Conservation (phyloP, 1,140 invertebrate genomes). For the Acromyrmex heyeri region DNA sequence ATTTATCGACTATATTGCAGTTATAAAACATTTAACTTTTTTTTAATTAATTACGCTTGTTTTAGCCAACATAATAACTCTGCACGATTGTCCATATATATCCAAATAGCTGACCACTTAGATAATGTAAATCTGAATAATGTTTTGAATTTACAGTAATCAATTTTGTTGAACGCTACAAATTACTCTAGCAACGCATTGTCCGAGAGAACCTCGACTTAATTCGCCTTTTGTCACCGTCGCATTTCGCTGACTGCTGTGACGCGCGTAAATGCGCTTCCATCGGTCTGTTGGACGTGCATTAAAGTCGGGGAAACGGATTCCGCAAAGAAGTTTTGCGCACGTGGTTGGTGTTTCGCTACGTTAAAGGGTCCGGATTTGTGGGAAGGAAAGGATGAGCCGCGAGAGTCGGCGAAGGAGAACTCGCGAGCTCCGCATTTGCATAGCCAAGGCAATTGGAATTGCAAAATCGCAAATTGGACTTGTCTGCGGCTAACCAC, state of each 20-base stretch:
- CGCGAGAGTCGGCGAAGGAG: slow-evolving; percentile 48
- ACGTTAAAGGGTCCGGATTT: slow-evolving; percentile 59
- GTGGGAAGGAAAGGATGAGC: slow-evolving; percentile 32
- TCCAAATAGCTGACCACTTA: background rate
- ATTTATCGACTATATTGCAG: background rate
- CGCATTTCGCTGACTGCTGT: slow-evolving; percentile 19
- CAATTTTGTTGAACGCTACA: slow-evolving; percentile 71
- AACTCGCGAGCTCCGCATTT: slow-evolving; percentile 72
- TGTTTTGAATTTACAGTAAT: slow-evolving; percentile 66
- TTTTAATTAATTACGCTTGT: background rate
- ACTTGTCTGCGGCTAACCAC: slow-evolving; percentile 76
- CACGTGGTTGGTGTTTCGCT: slow-evolving; percentile 23
- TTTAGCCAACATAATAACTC: background rate
- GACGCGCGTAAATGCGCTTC: slow-evolving; percentile 61
- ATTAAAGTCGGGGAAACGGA: slow-evolving; percentile 42
- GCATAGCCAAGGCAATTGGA: slow-evolving; percentile 80
- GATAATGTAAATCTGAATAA: background rate
- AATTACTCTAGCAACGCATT: slow-evolving; percentile 63
- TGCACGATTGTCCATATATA: background rate
- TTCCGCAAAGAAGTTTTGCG: slow-evolving; percentile 22
- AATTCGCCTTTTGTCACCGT: background rate
- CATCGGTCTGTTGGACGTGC: slow-evolving; percentile 20
- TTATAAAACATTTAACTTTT: background rate
- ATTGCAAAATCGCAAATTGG: slow-evolving; percentile 82
- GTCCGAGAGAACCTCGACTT: background rate